These are phyloP conservation scores for Theristicus caerulescens DNA, from an alignment of 2,113 vertebrate species.

Conservation along the genomic window DNA sequence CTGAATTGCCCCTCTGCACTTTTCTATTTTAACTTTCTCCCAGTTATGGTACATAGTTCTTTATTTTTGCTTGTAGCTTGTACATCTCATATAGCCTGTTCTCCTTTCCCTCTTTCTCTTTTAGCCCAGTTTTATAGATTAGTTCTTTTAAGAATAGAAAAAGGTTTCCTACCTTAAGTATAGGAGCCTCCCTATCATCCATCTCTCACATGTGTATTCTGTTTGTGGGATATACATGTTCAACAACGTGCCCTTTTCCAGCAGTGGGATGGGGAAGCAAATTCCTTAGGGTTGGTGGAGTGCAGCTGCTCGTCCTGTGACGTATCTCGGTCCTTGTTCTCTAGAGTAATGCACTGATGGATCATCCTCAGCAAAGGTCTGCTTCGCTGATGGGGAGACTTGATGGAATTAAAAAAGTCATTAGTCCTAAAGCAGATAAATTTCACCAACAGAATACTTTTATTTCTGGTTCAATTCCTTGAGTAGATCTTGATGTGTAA, in stretches of 20 bases:
- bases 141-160: neutral
- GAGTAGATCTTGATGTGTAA: neutral
- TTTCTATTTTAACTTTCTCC: neutral
- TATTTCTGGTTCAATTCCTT: neutral
- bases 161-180: neutral
- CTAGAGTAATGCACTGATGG: neutral
- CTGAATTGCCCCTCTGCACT: neutral
- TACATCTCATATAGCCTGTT: neutral
- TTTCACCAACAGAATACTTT: neutral
- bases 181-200: neutral
- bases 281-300: neutral
- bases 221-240: neutral
- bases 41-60: neutral
- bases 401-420: neutral
- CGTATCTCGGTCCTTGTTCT: neutral
- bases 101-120: neutral
- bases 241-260: fast-evolving
- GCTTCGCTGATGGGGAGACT: neutral
- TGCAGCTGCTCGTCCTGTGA: neutral
- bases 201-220: neutral
- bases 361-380: neutral
- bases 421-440: neutral
- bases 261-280: neutral
- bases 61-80: neutral
- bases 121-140: neutral